phyloP scores from a whole-genome alignment of 2,888 invertebrate species.

The Tenodera sinensis region DNA sequence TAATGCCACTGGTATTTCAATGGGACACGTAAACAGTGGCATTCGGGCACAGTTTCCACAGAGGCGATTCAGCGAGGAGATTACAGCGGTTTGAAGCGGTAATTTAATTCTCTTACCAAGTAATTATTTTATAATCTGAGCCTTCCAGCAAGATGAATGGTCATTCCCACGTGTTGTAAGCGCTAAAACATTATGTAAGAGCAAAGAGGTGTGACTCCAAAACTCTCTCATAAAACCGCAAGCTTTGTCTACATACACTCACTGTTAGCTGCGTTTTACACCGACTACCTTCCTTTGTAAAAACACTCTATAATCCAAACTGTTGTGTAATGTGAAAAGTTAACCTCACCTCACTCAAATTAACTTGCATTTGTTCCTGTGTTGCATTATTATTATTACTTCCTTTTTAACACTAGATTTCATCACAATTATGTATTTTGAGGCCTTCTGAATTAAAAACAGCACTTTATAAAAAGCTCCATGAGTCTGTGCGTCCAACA shows the following conservation, averaged over 20 bases:
- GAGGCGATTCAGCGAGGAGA: background rate
- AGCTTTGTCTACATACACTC: background rate
- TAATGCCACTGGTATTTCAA: background rate
- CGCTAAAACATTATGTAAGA: background rate
- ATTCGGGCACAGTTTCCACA: background rate
- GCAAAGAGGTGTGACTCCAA: background rate
- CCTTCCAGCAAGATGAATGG: background rate
- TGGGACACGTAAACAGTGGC: background rate
- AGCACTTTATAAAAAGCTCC: too few relatives aligned
- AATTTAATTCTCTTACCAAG: background rate
- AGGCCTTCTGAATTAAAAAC: too few relatives aligned
- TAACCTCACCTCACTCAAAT: background rate
- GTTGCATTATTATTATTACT: too few relatives aligned
- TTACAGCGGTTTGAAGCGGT: background rate
- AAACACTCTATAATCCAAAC: background rate
- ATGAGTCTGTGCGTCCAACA: too few relatives aligned
- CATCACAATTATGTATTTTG: too few relatives aligned
- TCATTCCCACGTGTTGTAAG: background rate
- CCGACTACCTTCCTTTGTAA: background rate
- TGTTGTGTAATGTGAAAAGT: background rate
- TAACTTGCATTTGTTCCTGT: background rate
- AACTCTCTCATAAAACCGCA: background rate
- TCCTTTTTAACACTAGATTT: too few relatives aligned
- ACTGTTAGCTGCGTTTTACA: background rate
- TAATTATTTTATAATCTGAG: background rate